phyloP scores from a whole-genome alignment of 1,140 invertebrate genomes.

The Heliconius eleuchia region DNA sequence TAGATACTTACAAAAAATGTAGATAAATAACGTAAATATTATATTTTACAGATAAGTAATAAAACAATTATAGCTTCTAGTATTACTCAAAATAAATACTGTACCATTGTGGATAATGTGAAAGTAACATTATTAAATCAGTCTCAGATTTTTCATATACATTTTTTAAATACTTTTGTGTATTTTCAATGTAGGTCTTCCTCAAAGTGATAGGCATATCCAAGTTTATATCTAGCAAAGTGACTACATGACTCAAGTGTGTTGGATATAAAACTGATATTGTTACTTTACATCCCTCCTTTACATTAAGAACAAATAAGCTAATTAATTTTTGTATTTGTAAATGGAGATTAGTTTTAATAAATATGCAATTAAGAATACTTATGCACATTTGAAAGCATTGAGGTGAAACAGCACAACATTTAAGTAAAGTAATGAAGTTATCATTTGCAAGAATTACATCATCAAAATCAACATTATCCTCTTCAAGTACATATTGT shows the following conservation, averaged over 20 bases:
- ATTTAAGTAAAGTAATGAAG: constrained; percentile 47
- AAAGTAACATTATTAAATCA: constrained; percentile 64
- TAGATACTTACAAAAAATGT: not conserved
- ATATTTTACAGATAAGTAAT: not conserved
- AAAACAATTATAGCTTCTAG: not conserved
- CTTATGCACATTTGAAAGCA: constrained; percentile 66
- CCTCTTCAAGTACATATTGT: constrained; percentile 41
- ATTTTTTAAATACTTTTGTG: constrained; percentile 46
- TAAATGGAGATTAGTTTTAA: constrained; percentile 54
- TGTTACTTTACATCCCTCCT: constrained; percentile 38
- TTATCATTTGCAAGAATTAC: constrained; percentile 41
- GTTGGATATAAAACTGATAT: constrained; percentile 54
- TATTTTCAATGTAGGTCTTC: constrained; percentile 44
- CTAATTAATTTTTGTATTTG: constrained; percentile 52
- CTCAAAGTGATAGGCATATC: constrained; percentile 39
- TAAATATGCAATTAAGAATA: constrained; percentile 61
- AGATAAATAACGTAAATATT: not conserved
- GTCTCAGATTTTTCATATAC: constrained; percentile 50
- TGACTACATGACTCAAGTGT: constrained; percentile 48
- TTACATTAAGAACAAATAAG: constrained; percentile 53
- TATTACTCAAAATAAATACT: constrained; percentile 51
- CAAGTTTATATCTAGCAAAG: constrained; percentile 61
- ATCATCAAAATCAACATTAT: constrained; percentile 39
- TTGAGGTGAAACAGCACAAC: constrained; percentile 47
- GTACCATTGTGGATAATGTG: constrained; percentile 70